phyloP scores from a whole-genome alignment of 2,888 invertebrate genomes.

The Heliconius charithonia region DNA sequence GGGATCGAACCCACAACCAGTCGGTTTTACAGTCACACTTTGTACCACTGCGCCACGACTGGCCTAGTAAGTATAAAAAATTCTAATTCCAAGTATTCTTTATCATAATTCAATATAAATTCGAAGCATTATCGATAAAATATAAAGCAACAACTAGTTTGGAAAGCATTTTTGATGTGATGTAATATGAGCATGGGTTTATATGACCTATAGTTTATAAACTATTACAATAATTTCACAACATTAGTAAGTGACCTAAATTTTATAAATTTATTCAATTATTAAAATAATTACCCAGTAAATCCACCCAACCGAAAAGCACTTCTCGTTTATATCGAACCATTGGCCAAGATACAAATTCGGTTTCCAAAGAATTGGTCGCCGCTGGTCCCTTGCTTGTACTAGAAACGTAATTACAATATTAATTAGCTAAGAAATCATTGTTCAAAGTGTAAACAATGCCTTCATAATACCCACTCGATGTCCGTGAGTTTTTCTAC shows the following conservation, averaged over 20 bases:
- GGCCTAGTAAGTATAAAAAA: neutral
- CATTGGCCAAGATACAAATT: slow-evolving; percentile 91
- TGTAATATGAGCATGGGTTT: neutral
- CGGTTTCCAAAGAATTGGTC: slow-evolving; percentile 78
- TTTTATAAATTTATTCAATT: neutral
- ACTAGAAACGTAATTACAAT: slow-evolving; percentile 46
- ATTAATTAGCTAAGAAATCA: slow-evolving; percentile 15
- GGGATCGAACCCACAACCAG: too few relatives aligned
- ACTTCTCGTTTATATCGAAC: slow-evolving; percentile 91
- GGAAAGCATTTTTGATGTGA: neutral
- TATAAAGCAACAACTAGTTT: neutral
- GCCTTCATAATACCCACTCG: slow-evolving; percentile 68
- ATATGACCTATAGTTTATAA: neutral
- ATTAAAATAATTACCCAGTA: slow-evolving; percentile 82
- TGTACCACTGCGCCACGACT: too few relatives aligned
- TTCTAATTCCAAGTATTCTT: neutral
- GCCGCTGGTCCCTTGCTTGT: slow-evolving; percentile 57
- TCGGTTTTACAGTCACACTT: too few relatives aligned
- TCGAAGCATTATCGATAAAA: neutral
- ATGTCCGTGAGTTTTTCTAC: slow-evolving; percentile 88
- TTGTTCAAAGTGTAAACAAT: slow-evolving; percentile 14
- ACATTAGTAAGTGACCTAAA: neutral
- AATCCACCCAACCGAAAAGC: slow-evolving; percentile 92
- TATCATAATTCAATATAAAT: neutral
- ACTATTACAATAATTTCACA: neutral